Evolutionary conservation across 1,140 invertebrate species (phyloP), one percentile per base, ranked within the genome.

Genomic region (Ostrea edulis): DNA sequence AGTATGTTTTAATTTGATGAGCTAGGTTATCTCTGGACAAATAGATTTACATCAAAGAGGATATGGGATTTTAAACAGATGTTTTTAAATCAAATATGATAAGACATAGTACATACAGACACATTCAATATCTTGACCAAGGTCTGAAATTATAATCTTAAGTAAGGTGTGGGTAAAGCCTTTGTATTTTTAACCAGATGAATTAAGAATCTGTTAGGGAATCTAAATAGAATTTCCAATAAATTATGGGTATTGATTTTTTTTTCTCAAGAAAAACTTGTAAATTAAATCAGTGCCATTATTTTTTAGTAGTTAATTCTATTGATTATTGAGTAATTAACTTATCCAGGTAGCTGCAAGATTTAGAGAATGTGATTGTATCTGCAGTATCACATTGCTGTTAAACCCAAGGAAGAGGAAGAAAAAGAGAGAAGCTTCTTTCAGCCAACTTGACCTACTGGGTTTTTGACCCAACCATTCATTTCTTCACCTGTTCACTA

Each of bases 321-420:
- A 77, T 77, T 77, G 68, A 77, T 77, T 77, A 77, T 77, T 77
- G 68, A 77, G 68, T 77, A 77, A 77, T 77, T 77, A 77, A 77
- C 68, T 77, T 77, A 77, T 77, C 35, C 68, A 77, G 68, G 68
- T 77, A 77, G 68, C 25, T 25, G 68, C 25, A 35, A 77, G 68
- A 77, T 77, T 77, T 77, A 77, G 29, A 77, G 68, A 77, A 77
- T 35, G 29, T 77, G 68, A 77, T 77, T 77, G 35, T 29, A 77
- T 77, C 68, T 77, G 25, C 25, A 14, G 68, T 77, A 77, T 77
- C 68, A 77, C 29, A 77, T 77, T 35, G 68, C 68, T 77, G 68
- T 77, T 77, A 11, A 35, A 25, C 11, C 68, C 22, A 62, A 62
- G 14, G n/a, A 62, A 62, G 35, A 44, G 35, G 35, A 44, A 62